phyloP scores from a whole-genome alignment of 1,140 invertebrate species.

The Nebria ingens region DNA sequence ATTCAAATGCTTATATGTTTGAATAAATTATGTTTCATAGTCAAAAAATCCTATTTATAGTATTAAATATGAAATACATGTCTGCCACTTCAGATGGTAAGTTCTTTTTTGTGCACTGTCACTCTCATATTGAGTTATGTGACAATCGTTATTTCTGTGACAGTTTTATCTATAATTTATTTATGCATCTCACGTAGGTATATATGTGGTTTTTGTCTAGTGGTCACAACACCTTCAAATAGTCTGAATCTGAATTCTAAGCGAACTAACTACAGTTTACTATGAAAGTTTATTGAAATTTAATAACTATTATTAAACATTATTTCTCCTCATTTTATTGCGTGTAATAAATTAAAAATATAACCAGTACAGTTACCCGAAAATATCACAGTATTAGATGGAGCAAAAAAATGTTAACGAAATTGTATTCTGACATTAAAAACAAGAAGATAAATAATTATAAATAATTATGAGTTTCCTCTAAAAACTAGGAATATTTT shows the following conservation, averaged over 20 bases:
- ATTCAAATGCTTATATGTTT: no score
- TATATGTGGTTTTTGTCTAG: not conserved
- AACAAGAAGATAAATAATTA: constrained; percentile 1
- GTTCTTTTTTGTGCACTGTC: not conserved
- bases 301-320: not conserved
- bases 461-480: constrained; percentile 6
- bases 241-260: not conserved
- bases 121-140: not conserved
- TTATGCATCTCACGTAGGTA: not conserved
- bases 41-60: no score
- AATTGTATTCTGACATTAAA: not conserved
- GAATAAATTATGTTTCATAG: no score
- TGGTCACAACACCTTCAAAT: not conserved
- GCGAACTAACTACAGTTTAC: not conserved
- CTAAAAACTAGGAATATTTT: not conserved
- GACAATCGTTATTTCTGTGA: not conserved
- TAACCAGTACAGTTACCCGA: no score
- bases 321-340: no score
- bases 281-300: not conserved
- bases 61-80: no score
- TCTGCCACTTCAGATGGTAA: no score
- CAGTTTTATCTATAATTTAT: not conserved
- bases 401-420: no score
- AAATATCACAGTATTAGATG: no score
- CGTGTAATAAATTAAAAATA: no score